A percentile compares a stretch with the other conserved stretches of the same genome.
Conservation (phyloP, 2,113 vertebrate genomes). For the Leucosticte australis region DNA sequence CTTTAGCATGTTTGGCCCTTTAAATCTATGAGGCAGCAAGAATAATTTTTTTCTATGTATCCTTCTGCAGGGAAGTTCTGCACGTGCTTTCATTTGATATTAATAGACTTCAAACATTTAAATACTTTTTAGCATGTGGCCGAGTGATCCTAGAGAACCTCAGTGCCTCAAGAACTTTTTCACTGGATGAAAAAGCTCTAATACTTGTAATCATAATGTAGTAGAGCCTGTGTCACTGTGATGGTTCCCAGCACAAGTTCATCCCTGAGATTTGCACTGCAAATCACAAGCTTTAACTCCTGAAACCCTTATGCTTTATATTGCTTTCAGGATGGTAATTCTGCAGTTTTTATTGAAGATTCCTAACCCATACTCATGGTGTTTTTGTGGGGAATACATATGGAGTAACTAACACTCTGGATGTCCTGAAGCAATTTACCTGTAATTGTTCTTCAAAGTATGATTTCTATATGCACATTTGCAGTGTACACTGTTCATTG, state of each 20-base stretch:
- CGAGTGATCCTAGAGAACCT: not conserved
- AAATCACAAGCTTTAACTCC: not conserved
- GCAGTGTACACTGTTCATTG: not conserved
- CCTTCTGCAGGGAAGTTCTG: not conserved
- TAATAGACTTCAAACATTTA: not conserved
- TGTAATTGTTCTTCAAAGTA: not conserved
- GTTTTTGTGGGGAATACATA: not conserved
- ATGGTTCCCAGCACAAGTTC: not conserved
- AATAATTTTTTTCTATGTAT: not conserved
- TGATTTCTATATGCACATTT: not conserved
- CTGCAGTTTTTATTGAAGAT: not conserved
- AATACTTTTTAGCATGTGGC: not conserved
- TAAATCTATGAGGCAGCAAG: not conserved
- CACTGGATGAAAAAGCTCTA: not conserved
- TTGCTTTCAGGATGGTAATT: not conserved
- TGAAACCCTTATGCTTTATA: not conserved
- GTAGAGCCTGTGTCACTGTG: not conserved
- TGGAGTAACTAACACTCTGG: not conserved
- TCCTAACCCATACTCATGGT: accelerated
- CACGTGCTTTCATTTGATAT: not conserved
- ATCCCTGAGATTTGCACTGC: not conserved
- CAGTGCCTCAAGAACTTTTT: not conserved
- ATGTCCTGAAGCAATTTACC: not conserved
- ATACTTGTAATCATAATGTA: not conserved
- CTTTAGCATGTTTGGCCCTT: not conserved